A percentile compares a stretch with the other conserved stretches of the same genome.
Evolutionary conservation across 2,797 vertebrate species (phyloP).

Genomic region (Onychomys leucogaster): DNA sequence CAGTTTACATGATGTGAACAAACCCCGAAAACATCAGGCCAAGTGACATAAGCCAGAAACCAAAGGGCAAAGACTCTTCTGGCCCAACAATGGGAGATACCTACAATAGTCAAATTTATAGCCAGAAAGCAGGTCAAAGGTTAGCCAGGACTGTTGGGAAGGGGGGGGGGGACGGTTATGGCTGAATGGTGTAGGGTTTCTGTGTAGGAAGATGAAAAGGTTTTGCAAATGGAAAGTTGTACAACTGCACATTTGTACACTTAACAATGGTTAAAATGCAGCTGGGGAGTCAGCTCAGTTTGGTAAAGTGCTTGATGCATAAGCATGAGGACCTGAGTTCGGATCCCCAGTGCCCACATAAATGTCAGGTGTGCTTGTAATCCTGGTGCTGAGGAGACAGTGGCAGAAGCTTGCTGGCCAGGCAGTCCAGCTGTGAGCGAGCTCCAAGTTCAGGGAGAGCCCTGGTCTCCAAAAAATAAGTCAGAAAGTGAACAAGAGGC

Average conservation of each 20-base stretch:
- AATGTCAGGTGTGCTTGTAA: neutral
- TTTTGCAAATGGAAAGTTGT: neutral
- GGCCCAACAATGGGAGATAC: neutral
- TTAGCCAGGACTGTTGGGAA: neutral
- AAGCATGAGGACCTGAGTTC: neutral
- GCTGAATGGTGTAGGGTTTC: neutral
- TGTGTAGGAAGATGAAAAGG: neutral
- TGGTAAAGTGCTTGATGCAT: neutral
- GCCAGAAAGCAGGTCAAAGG: neutral
- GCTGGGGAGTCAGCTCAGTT: neutral
- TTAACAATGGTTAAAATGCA: neutral
- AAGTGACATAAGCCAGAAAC: neutral
- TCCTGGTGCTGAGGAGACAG: neutral
- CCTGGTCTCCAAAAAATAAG: neutral
- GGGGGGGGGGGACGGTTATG: fast-evolving
- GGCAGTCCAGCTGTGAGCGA: neutral
- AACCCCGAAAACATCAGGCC: neutral
- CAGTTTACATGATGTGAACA: fast-evolving
- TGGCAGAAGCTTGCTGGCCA: neutral
- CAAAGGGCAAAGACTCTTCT: neutral
- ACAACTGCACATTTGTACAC: neutral
- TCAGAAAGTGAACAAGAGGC: neutral
- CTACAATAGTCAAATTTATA: neutral
- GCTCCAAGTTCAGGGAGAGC: neutral
- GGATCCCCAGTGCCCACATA: neutral